Base-by-base conservation (phyloP, 2,888 invertebrate genomes). In the Lochmaea capreae region DNA sequence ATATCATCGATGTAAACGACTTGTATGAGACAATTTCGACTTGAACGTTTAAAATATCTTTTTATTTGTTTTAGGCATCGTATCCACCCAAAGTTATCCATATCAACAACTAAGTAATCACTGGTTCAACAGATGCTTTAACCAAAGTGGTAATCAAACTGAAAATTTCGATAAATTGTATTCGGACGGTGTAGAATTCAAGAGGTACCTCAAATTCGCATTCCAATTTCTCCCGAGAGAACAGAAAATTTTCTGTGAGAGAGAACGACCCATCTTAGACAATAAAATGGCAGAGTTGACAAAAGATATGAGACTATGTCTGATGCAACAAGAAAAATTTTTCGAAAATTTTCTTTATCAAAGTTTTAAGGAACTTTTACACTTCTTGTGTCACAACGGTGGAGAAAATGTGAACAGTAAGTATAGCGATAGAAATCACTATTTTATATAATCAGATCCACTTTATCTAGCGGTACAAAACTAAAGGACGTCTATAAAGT, bases 321-420 rank as follows among this genome's bases (percentile, higher is more conserved):
- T 81, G 43, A 33, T 73, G 0, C 18, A 58, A 2, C 66, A 77
- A n/a, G 81, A 81, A 42, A 70, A 77, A 49, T 79, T 72, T 65
- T 58, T 81, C 46, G 70, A 78, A 8, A 59, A 74, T 43, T 81
- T 78, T 49, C 10, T 81, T 2, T 59, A 76, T 18, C 61, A 65
- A 2, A 76, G 73, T 61, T 74, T 77, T 42, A 70, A 74, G 18
- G 78, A 78, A 65, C 76, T 80, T 63, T 54, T 80, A 46, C 75
- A 80, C 22, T 81, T 81, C 16, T 58, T 81, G 62, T 81, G 81
- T 49, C 77, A 77, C 62, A 75, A 78, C 11, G 39, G 77, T 22
- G 79, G 77, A 18, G 72, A 78, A 62, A 61, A 78, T 71, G 58
- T 76, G 0, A 71, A 75, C 52, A 67, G 81, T 81, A 43, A 78